Conservation (phyloP, 1,140 invertebrate genomes). For the Drosophila bifasciata region DNA sequence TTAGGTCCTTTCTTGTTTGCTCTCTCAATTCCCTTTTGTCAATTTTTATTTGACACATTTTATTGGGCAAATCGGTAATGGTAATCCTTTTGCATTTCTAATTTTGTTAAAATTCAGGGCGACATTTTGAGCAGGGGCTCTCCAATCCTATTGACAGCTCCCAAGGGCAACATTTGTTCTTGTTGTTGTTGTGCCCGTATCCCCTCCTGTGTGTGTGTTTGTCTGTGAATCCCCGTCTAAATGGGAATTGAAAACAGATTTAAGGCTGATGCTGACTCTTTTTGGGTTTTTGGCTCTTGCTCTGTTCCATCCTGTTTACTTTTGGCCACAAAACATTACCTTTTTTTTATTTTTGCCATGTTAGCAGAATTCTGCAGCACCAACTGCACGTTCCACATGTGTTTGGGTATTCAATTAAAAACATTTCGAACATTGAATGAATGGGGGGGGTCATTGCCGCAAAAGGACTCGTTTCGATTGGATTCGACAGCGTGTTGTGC, state of each 20-base stretch:
- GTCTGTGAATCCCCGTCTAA: conserved; percentile 37
- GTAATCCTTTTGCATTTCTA: conserved; percentile 63
- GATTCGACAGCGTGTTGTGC: neutral
- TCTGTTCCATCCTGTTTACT: conserved; percentile 30
- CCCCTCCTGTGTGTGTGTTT: conserved; percentile 15
- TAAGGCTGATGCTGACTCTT: conserved; percentile 34
- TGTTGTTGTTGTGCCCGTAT: conserved; percentile 10
- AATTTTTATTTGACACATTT: conserved; percentile 77
- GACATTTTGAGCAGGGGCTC: conserved; percentile 31
- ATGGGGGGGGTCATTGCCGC: conserved; percentile 1
- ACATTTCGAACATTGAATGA: conserved; percentile 42
- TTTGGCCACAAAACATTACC: conserved; percentile 33
- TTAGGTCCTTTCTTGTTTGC: neutral
- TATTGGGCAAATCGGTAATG: conserved; percentile 60
- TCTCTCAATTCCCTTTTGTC: conserved; percentile 51
- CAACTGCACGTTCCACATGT: conserved; percentile 10
- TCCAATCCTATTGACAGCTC: conserved; percentile 13
- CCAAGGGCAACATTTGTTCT: conserved; percentile 48
- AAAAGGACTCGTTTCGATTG: conserved; percentile 15
- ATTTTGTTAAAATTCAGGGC: conserved; percentile 50
- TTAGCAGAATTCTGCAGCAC: conserved; percentile 18
- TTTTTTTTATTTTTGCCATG: conserved; percentile 33
- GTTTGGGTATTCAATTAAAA: conserved; percentile 60
- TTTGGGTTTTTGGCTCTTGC: conserved; percentile 17
- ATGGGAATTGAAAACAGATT: conserved; percentile 48